These are phyloP conservation scores for Ormyrus thymus DNA, from an alignment of 2,888 invertebrate species.

Conservation along the genomic window DNA sequence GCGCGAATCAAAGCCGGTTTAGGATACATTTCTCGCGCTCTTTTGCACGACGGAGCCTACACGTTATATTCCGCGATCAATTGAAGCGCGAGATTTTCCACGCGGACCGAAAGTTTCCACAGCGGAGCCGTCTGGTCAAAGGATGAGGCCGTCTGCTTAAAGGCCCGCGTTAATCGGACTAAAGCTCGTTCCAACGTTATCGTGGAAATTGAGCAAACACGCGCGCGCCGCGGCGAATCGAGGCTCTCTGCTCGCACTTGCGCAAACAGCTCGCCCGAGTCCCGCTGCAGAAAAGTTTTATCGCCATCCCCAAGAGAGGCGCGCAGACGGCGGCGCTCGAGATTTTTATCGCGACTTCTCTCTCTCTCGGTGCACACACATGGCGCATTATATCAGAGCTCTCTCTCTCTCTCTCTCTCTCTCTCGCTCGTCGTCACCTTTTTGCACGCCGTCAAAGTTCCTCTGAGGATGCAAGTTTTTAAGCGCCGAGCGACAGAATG, in stretches of 20 bases:
- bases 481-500: background rate
- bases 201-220: background rate
- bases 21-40: no score
- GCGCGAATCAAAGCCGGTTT: no score
- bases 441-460: constrained; percentile 19
- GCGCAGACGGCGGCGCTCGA: background rate
- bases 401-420: background rate
- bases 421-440: background rate
- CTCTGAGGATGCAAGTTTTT: background rate
- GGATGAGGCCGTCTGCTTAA: no score
- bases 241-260: background rate
- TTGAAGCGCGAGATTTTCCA: no score
- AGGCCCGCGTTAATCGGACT: no score
- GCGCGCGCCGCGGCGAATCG: background rate
- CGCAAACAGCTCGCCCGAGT: background rate
- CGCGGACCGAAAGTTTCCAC: no score
- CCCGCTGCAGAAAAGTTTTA: background rate
- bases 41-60: no score
- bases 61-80: no score
- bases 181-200: no score
- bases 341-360: constrained; percentile 11
- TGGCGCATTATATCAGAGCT: constrained; percentile 31
- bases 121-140: no score
- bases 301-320: constrained; percentile 9
- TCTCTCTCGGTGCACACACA: constrained; percentile 1